phyloP scores from a whole-genome alignment of 1,140 invertebrate genomes.

The Heliconius congener region DNA sequence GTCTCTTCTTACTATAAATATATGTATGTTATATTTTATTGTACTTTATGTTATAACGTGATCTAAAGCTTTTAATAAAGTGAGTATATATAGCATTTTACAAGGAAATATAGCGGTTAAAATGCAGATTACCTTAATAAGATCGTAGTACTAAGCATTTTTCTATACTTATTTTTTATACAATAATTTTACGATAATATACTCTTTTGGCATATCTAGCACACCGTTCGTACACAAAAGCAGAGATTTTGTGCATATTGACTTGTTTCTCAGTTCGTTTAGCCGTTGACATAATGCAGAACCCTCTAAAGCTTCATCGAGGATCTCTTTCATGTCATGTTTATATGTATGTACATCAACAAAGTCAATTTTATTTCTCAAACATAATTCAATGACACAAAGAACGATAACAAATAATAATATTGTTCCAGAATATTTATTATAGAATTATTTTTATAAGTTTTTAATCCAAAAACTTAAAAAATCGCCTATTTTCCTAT shows the following conservation, averaged over 20 bases:
- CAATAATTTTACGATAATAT: slow-evolving; percentile 57
- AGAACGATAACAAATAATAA: too few relatives aligned
- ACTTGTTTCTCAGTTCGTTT: slow-evolving; percentile 19
- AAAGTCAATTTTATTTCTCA: too few relatives aligned
- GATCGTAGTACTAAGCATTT: background rate
- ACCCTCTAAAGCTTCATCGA: slow-evolving; percentile 21
- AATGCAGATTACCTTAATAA: background rate
- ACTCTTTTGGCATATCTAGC: slow-evolving; percentile 74
- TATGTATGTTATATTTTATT: slow-evolving; percentile 3
- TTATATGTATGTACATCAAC: background rate
- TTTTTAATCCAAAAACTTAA: background rate
- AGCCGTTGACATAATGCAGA: background rate
- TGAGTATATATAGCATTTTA: background rate
- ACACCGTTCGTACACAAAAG: slow-evolving; percentile 50
- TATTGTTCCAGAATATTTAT: too few relatives aligned
- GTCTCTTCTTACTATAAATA: background rate
- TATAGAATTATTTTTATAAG: too few relatives aligned
- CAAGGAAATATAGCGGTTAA: slow-evolving; percentile 1
- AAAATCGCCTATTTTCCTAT: background rate
- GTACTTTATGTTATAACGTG: slow-evolving; percentile 4
- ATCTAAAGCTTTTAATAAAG: background rate
- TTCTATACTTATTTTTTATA: slow-evolving; percentile 11
- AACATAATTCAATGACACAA: too few relatives aligned
- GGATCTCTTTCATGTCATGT: slow-evolving; percentile 17
- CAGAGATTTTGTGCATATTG: slow-evolving; percentile 42